A percentile compares a stretch with the other conserved stretches of the same genome.
phyloP scores from a whole-genome alignment of 1,140 invertebrate genomes.

The Zaprionus davidi region DNA sequence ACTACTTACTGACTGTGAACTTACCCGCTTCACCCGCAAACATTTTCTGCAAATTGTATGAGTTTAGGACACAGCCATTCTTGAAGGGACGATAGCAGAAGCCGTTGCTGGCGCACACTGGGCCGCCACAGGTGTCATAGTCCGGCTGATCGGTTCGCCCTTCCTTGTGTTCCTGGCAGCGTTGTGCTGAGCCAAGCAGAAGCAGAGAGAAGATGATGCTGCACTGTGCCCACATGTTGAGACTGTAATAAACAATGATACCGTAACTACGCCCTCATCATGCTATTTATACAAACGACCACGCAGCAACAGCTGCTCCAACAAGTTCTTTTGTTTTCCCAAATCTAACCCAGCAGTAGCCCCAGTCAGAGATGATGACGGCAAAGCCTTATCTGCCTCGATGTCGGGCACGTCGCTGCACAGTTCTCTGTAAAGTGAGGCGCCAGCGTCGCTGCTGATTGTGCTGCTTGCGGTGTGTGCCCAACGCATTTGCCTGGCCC shows the following conservation, averaged over 20 bases:
- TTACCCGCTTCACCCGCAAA: conserved; percentile 43
- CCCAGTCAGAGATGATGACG: background rate
- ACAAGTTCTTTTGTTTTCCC: background rate
- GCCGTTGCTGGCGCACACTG: conserved; percentile 49
- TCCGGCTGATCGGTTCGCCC: background rate
- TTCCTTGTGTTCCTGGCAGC: conserved; percentile 9
- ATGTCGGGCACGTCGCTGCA: conserved; percentile 10
- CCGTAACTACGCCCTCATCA: background rate
- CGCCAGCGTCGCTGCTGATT: background rate
- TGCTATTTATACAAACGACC: conserved; percentile 30
- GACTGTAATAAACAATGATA: conserved; percentile 16
- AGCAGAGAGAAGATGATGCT: conserved; percentile 5
- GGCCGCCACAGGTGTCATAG: conserved; percentile 29
- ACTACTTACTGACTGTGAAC: background rate
- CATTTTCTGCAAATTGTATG: conserved; percentile 46
- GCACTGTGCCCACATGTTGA: conserved; percentile 35
- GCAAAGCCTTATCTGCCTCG: background rate
- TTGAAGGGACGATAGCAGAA: conserved; percentile 45
- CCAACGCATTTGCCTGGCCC: background rate
- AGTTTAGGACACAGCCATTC: conserved; percentile 41
- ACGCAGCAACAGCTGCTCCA: background rate
- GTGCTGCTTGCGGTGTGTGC: background rate
- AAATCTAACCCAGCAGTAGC: conserved; percentile 1
- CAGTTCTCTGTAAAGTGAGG: background rate
- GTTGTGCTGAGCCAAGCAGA: conserved; percentile 8